Conservation (phyloP, 2,888 invertebrate species). For the Yponomeuta sedellus region DNA sequence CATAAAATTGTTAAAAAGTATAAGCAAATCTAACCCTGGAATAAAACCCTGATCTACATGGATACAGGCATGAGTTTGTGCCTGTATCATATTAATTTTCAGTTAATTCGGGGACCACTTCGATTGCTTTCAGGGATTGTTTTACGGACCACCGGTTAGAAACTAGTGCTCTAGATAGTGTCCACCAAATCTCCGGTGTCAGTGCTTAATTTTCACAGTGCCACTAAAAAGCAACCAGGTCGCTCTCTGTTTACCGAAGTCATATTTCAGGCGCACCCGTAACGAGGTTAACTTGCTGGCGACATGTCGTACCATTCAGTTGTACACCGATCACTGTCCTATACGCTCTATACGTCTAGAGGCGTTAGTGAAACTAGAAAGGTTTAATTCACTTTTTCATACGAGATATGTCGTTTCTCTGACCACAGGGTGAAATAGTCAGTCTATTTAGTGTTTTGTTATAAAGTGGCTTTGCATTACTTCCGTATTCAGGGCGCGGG, state of each 20-base stretch:
- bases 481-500: too few relatives aligned
- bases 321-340: slow-evolving; percentile 36
- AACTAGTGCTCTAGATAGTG: too few relatives aligned
- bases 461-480: too few relatives aligned
- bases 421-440: neutral
- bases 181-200: too few relatives aligned
- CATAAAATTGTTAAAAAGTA: too few relatives aligned
- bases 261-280: slow-evolving; percentile 56
- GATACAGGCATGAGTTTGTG: too few relatives aligned
- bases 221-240: slow-evolving; percentile 30
- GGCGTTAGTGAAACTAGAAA: neutral
- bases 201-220: neutral
- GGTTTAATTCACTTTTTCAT: neutral
- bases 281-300: slow-evolving; percentile 54
- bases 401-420: neutral
- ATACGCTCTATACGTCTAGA: slow-evolving; percentile 30
- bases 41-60: too few relatives aligned
- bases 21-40: too few relatives aligned
- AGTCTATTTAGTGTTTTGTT: neutral
- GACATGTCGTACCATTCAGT: slow-evolving; percentile 48
- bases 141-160: too few relatives aligned
- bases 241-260: slow-evolving; percentile 58
- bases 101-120: too few relatives aligned
- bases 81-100: too few relatives aligned
- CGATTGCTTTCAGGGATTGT: too few relatives aligned